Conservation (phyloP, 2,797 vertebrate species). For the Aldrovandia affinis region DNA sequence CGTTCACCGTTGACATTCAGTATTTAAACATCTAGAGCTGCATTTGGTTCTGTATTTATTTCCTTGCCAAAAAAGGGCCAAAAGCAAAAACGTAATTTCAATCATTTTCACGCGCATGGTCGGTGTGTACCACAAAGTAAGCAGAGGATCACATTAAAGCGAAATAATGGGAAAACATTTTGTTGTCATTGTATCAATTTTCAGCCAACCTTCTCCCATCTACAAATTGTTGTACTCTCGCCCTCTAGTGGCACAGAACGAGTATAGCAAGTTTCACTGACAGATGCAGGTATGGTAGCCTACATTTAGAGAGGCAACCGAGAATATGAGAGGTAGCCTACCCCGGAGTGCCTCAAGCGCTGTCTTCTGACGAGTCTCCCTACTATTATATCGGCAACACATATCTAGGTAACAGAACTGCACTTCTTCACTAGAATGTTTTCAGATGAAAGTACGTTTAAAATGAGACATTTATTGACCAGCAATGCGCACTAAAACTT, state of each 20-base stretch:
- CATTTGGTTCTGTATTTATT: too few species aligned
- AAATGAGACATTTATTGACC: not conserved
- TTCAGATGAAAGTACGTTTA: not conserved
- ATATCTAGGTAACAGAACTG: not conserved
- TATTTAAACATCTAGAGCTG: too few species aligned
- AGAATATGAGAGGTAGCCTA: not conserved
- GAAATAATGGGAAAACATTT: not conserved
- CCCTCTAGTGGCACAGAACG: conserved; percentile 24
- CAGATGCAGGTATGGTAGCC: not conserved
- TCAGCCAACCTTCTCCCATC: not conserved
- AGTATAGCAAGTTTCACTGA: not conserved
- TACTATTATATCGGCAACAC: not conserved
- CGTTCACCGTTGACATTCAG: not conserved
- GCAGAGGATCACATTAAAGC: not conserved
- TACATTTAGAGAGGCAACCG: not conserved
- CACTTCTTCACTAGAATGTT: not conserved
- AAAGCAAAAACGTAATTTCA: not conserved
- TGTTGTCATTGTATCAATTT: not conserved
- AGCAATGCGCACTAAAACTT: not conserved
- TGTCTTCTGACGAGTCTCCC: not conserved
- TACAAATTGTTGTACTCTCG: conserved; percentile 21
- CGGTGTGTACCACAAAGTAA: not conserved
- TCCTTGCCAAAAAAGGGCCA: too few species aligned
- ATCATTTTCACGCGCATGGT: not conserved
- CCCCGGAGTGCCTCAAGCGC: not conserved